Evolutionary conservation across 2,888 invertebrate genomes (phyloP), one percentile per base, ranked within the genome.

Genomic region (Saturnia pavonia): DNA sequence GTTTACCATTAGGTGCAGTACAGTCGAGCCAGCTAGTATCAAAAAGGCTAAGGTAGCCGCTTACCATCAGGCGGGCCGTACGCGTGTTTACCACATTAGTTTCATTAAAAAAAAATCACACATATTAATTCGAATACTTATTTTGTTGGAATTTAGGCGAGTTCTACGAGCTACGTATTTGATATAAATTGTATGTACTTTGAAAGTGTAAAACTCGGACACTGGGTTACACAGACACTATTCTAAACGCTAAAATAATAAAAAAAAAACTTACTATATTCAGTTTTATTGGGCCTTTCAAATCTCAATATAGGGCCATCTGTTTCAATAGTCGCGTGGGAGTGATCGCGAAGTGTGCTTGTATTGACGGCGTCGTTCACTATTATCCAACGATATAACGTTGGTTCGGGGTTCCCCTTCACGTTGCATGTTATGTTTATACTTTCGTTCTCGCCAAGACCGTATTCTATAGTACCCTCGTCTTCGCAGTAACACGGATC

Each of bases 401-500:
- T 72, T 19, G 92, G 89, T 71, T 77, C 76, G 0, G 94, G 94
- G 72, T 89, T 90, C 1, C 85, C 84, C 57, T 81, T 85, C 65
- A 92, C 85, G 51, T 83, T 86, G 75, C 94, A 94, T 0, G 89
- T 91, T 72, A 94, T 78, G 74, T 92, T 91, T 57, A 92, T 83
- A 3, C 83, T 83, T 66, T 91, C 91, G 66, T 86, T 85, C 63
- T 88, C 88, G 2, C 84, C 87, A 0, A 93, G 74, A 0, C 93
- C 93, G 70, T 88, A 94, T 76, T 91, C 90, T 1, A 82, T 74
- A 54, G 83, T 74, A 9, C 71, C 81, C 57, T 85, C 83, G 14
- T 91, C 88, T 76, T 83, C 84, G 74, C 94, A 94, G 73, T 84
- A 88, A 1, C 91, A 82, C 57, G 92, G 89, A 79, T 91, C 94